A percentile compares a stretch with the other conserved stretches of the same genome.
These are phyloP conservation scores for Lathamus discolor DNA, from an alignment of 2,113 vertebrate species.

Conservation along the genomic window DNA sequence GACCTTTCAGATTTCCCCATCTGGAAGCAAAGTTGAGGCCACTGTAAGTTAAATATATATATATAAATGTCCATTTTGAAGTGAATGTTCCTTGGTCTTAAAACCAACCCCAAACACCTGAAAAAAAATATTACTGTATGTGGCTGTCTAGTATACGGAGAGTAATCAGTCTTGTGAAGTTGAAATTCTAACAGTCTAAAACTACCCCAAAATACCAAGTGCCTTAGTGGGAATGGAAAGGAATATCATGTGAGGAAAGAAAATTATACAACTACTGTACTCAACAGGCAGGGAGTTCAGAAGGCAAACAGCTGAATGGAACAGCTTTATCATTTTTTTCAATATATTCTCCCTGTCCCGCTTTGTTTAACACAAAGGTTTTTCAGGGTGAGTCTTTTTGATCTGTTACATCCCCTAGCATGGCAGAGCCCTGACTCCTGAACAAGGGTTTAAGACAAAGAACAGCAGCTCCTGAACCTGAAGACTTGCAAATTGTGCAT, in stretches of 20 bases:
- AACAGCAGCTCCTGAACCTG: background rate
- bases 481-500: background rate
- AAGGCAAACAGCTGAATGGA: background rate
- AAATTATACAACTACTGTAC: background rate
- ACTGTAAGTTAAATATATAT: background rate
- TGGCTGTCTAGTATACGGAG: background rate
- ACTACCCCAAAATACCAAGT: background rate
- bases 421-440: background rate
- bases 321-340: background rate
- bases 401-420: background rate
- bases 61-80: background rate
- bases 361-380: background rate
- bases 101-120: background rate
- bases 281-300: background rate
- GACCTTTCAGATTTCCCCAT: conserved; percentile 30
- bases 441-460: background rate
- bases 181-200: background rate
- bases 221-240: background rate
- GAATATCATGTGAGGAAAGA: background rate
- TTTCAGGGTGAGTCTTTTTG: background rate
- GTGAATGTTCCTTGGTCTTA: background rate
- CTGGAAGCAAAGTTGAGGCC: background rate
- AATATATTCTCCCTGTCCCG: background rate
- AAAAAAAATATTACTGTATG: background rate
- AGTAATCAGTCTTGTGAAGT: background rate